Evolutionary conservation across 2,888 invertebrate species (phyloP), one percentile per base, ranked within the genome.

Genomic region (Siphlonurus alternatus): DNA sequence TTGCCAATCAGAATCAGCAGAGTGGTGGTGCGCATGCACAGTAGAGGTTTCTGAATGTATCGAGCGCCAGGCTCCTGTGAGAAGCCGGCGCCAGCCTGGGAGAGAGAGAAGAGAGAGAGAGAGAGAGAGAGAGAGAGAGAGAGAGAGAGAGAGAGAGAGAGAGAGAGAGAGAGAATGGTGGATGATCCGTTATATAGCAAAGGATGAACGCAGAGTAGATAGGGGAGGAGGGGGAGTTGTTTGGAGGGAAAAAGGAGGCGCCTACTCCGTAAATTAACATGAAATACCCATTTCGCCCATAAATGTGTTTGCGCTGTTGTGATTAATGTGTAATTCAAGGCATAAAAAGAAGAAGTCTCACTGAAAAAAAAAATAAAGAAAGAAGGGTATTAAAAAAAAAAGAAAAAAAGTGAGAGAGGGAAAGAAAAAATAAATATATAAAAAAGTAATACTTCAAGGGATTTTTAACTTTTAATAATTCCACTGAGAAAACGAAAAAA

Each of bases 221-320:
- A 18, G 18, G 19, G 20, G 19, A 22, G 19, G 59, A 59, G 59
- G 22, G 22, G 25, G 10, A 61, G 25, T 38, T 22, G 38, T 60
- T 22, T 61, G 25, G 19, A 5, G 61, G 25, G 22, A 20, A 23
- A 61, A 20, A 19, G 25, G 38, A 25, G 25, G 25, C n/a, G 61
- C 38, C 25, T n/a, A n/a, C n/a, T 24, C 38, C 61, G 61, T 61
- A 61, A 25, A 61, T 61, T 56, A 67, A 68, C 68, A 69, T 66
- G 69, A 67, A 68, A 69, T 68, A 68, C 67, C 69, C 69, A 68
- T 70, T 66, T 67, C 66, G 67, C 66, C 56, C 65, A 68, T 67
- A 69, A 69, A 68, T 68, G 68, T 68, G 67, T 67, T 69, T 69
- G 66, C 67, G 67, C 66, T 67, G 69, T 68, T 56, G 56, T 56